Conservation (phyloP, 2,113 vertebrate species). For the Bos indicus region DNA sequence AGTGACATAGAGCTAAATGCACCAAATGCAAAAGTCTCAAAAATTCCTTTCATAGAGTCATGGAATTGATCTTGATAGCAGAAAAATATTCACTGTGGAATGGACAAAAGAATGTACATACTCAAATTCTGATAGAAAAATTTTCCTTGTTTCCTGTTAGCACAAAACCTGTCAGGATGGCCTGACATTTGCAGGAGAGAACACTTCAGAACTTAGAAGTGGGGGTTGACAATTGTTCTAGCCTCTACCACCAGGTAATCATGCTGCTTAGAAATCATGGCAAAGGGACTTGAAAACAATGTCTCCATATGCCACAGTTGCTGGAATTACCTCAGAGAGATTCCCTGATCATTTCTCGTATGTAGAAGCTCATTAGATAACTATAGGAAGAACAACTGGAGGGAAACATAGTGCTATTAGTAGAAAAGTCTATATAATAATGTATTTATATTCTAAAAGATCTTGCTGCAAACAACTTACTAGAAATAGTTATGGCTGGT, state of each 20-base stretch:
- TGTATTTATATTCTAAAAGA: conserved; percentile 73
- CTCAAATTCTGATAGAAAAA: background rate
- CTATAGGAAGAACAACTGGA: conserved; percentile 81
- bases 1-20: background rate
- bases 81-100: background rate
- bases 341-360: conserved; percentile 77
- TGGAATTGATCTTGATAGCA: background rate
- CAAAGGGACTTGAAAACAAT: conserved; percentile 73
- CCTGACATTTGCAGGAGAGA: conserved; percentile 37
- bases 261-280: conserved; percentile 67
- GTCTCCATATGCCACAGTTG: conserved; percentile 73
- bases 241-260: conserved; percentile 62
- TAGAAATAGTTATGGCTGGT: background rate
- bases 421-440: conserved; percentile 67
- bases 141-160: background rate
- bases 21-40: background rate
- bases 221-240: conserved; percentile 58
- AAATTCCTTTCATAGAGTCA: background rate
- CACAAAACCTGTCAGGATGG: background rate
- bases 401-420: conserved; percentile 61
- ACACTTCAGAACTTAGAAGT: conserved; percentile 61
- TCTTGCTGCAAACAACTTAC: conserved; percentile 52
- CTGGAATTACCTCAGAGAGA: conserved; percentile 76
- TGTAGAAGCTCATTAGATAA: conserved; percentile 80
- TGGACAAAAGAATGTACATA: background rate